Base-by-base conservation (phyloP, 1,140 invertebrate genomes). In the Aphis craccivora region DNA sequence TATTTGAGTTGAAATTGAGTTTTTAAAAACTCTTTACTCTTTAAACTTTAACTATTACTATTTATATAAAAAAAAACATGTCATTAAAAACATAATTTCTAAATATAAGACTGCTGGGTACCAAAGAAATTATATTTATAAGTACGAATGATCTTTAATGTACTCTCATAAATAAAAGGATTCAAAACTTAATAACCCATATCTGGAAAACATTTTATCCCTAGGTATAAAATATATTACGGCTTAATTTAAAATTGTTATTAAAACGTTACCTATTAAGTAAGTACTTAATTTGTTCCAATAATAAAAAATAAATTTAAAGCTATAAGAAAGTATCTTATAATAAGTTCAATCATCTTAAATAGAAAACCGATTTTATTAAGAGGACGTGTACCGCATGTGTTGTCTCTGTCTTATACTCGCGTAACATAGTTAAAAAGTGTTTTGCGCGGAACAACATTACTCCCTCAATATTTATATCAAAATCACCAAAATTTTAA, bases 191-290 rank as follows among this genome's bases (percentile, higher is more conserved):
- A 84, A 84, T 25, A 76, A 40, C 83, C 9, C 83, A 84, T 25
- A 43, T n/a, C 60, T 84, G 23, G 23, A 84, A 84, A 84, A 84
- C 76, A 37, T 83, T 35, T 84, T 84, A 84, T 84, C 11, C 30
- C 60, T 76, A 76, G 60, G n/a, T 76, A 76, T 76, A 76, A 76
- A 76, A 76, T 76, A n/a, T n/a, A n/a, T 76, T 76, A 76, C 60
- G 14, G 14, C 60, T 76, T 76, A 76, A 76, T 35, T 76, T 76
- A 20, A 76, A 76, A 76, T 18, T 76, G 60, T 76, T 76, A 76
- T 76, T 76, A 76, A 76, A 76, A 76, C 30, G n/a, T 76, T 76
- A n/a, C n/a, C n/a, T n/a, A 76, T 76, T 76, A 76, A n/a, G 60
- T 51, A 51, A 14, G 48, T 76, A 76, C 60, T 76, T 76, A 76